Percentiles rank a stretch among this genome's conserved stretches.
These are phyloP conservation scores for Luperina testacea DNA, from an alignment of 2,888 invertebrate species.

Conservation along the genomic window DNA sequence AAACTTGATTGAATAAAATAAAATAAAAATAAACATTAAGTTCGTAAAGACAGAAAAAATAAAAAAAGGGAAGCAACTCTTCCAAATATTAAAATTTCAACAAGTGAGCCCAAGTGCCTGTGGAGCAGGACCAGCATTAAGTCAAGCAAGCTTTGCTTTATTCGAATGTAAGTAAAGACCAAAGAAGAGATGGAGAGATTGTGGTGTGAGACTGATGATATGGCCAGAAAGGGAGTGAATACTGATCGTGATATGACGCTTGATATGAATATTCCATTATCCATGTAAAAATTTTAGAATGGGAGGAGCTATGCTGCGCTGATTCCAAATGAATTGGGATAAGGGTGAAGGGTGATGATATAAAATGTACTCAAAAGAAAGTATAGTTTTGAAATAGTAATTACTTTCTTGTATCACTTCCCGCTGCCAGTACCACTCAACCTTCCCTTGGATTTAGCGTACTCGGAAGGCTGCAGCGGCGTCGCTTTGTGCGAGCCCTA, in stretches of 20 bases:
- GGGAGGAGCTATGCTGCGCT: neutral
- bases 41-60: too few species aligned
- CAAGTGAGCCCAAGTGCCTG: too few species aligned
- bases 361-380: neutral
- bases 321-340: neutral
- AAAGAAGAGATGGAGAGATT: neutral
- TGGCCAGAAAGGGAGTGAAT: too few species aligned
- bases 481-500: constrained; percentile 78
- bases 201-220: neutral
- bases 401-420: neutral
- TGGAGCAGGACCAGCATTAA: too few species aligned
- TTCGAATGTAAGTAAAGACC: neutral
- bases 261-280: neutral
- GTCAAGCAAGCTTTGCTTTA: too few species aligned
- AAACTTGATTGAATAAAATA: too few species aligned
- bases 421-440: constrained; percentile 68
- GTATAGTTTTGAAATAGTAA: neutral
- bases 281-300: neutral
- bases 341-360: neutral
- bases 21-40: too few species aligned
- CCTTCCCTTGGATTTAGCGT: constrained; percentile 68
- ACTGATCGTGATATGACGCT: too few species aligned
- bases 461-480: constrained; percentile 77
- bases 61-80: too few species aligned
- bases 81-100: too few species aligned